These are phyloP conservation scores for Gasterosteus nipponicus DNA, from an alignment of 2,113 vertebrate genomes.

Conservation along the genomic window DNA sequence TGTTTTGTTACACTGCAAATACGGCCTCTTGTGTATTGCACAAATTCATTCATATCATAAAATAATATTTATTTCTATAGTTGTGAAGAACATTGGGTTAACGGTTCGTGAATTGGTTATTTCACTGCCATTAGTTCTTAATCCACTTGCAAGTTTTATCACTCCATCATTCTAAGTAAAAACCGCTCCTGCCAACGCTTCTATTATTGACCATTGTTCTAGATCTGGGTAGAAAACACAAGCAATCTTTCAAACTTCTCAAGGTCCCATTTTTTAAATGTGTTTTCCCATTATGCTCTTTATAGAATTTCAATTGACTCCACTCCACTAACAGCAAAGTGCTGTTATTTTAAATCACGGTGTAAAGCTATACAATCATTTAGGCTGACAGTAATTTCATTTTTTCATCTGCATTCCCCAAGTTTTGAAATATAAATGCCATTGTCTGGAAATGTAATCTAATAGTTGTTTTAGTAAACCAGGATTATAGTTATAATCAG, in stretches of 20 bases:
- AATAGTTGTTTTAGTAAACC: not conserved
- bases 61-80: not conserved
- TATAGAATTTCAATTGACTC: not conserved
- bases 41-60: not conserved
- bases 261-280: not conserved
- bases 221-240: not conserved
- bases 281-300: constrained; percentile 7
- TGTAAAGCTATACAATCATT: not conserved
- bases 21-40: not conserved
- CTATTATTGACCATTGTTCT: not conserved
- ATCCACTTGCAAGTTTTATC: not conserved
- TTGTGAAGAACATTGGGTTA: not conserved
- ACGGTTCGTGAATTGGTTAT: not conserved
- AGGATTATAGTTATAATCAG: not conserved
- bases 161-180: not conserved
- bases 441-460: not conserved
- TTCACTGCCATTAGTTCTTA: not conserved
- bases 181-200: not conserved
- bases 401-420: not conserved
- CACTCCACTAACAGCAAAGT: not conserved
- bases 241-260: not conserved
- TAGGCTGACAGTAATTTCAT: not conserved
- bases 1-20: not conserved
- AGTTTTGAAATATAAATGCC: not conserved
- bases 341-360: not conserved